Percentiles rank a stretch among this genome's conserved stretches.
phyloP scores from a whole-genome alignment of 1,140 invertebrate genomes.

The Argopecten irradians region DNA sequence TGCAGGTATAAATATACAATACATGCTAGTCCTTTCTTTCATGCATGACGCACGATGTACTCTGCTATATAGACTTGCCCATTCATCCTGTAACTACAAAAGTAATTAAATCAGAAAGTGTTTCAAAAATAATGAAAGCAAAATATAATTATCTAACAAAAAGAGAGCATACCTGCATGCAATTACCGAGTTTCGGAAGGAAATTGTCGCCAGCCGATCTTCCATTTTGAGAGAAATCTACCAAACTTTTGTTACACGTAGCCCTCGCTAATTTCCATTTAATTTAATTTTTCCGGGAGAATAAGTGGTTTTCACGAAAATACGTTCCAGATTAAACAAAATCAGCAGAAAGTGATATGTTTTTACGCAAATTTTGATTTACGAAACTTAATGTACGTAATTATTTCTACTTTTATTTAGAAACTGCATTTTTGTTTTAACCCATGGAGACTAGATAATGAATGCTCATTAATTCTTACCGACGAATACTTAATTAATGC shows the following conservation, averaged over 20 bases:
- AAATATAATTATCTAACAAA: constrained; percentile 24
- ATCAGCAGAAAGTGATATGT: background rate
- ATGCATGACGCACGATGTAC: background rate
- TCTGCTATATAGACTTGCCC: background rate
- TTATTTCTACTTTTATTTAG: constrained; percentile 23
- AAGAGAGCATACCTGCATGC: constrained; percentile 7
- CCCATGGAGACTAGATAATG: background rate
- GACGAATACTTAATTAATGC: background rate
- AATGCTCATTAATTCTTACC: background rate
- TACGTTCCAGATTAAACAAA: background rate
- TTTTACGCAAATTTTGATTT: constrained; percentile 12
- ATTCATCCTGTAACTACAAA: background rate
- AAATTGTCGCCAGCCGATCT: constrained; percentile 4
- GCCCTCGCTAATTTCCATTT: constrained; percentile 1
- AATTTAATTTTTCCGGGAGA: background rate
- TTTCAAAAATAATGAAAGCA: constrained; percentile 23
- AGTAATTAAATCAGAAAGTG: constrained; percentile 11
- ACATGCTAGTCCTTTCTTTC: too few species aligned
- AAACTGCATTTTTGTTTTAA: constrained; percentile 10
- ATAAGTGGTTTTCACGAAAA: constrained; percentile 18
- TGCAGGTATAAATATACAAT: too few species aligned
- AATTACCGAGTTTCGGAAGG: background rate
- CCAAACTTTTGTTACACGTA: background rate
- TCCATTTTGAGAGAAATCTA: constrained; percentile 10
- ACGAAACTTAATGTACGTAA: constrained; percentile 2